These are phyloP conservation scores for Podilymbus podiceps DNA, from an alignment of 2,113 vertebrate genomes.

Conservation along the genomic window DNA sequence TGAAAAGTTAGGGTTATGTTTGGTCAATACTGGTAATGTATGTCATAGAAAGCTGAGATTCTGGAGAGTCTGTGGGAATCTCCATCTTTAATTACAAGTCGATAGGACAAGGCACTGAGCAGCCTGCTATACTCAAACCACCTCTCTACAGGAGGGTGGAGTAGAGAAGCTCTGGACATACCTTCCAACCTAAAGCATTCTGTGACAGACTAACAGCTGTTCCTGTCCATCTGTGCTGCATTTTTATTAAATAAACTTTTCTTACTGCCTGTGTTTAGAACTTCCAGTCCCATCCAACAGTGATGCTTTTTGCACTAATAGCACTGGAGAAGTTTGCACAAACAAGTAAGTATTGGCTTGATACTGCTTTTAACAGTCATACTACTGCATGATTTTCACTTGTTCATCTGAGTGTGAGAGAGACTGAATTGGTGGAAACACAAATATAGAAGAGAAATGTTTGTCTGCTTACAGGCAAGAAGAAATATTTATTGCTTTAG, in stretches of 20 bases:
- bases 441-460: not conserved
- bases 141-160: not conserved
- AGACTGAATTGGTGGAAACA: not conserved
- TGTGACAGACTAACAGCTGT: not conserved
- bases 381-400: not conserved
- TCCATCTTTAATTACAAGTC: not conserved
- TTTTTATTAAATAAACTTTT: not conserved
- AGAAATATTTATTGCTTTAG: not conserved
- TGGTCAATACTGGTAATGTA: not conserved
- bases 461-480: not conserved
- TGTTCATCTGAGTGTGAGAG: not conserved
- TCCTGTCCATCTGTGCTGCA: not conserved
- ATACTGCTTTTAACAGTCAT: not conserved
- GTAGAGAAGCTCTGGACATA: not conserved
- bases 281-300: constrained; percentile 93
- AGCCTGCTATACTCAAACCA: not conserved
- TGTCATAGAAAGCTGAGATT: not conserved
- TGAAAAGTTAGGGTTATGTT: not conserved
- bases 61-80: not conserved
- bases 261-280: constrained; percentile 77
- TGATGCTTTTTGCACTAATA: constrained; percentile 99
- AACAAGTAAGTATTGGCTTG: constrained; percentile 85
- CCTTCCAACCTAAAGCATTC: not conserved
- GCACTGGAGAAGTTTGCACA: constrained; percentile 99
- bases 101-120: not conserved